Percentiles rank a stretch among this genome's conserved stretches.
Evolutionary conservation across 30 jellyfish, hydroid and myxozoan species (phyloP).

Genomic region (Hydractinia symbiolongicarpus): DNA sequence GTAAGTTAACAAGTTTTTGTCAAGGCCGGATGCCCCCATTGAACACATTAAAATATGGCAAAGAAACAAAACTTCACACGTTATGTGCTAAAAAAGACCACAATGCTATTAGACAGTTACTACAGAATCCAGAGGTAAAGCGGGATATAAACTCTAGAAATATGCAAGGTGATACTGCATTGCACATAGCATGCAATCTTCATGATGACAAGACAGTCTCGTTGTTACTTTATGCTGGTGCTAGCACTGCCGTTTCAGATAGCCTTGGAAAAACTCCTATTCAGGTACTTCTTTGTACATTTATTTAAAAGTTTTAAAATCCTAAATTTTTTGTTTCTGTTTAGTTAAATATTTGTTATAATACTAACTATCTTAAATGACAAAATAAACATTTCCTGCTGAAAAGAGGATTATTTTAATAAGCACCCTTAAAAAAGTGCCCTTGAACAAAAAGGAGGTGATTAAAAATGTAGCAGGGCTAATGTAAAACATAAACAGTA

Average conservation of each 20-base stretch:
- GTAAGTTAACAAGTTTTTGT: conserved; percentile 57
- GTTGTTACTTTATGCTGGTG: conserved; percentile 41
- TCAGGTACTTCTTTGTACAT: conserved; percentile 72
- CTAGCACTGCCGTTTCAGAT: conserved; percentile 54
- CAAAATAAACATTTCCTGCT: no score
- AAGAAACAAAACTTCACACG: conserved; percentile 59
- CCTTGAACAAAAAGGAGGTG: no score
- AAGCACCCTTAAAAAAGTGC: no score
- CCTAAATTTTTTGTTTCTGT: not conserved
- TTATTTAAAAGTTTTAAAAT: no score
- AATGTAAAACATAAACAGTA: no score
- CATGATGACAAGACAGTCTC: conserved; percentile 55
- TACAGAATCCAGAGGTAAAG: conserved; percentile 45
- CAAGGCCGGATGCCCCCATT: conserved; percentile 69
- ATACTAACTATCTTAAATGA: no score
- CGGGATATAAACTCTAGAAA: conserved; percentile 61
- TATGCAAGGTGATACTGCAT: conserved; percentile 69
- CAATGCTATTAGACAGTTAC: conserved; percentile 31
- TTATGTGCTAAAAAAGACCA: conserved; percentile 50
- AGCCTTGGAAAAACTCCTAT: conserved; percentile 67
- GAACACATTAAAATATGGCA: conserved; percentile 58
- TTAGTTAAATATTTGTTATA: not conserved
- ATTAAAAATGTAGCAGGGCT: no score
- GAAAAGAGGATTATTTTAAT: no score
- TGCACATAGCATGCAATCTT: conserved; percentile 67